phyloP scores from a whole-genome alignment of 1,140 invertebrate species.

The Telenomus remus region DNA sequence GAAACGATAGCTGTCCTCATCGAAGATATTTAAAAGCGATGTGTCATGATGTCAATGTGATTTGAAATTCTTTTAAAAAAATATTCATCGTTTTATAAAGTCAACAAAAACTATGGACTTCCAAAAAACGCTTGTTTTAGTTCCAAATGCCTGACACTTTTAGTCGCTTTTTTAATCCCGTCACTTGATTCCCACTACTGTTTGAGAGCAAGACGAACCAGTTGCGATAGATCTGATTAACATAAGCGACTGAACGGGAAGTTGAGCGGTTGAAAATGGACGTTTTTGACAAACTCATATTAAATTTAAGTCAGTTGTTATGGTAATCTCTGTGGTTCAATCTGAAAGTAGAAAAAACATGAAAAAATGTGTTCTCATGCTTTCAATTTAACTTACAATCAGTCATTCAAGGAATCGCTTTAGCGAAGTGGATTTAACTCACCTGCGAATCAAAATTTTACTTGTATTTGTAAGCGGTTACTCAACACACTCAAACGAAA shows the following conservation, averaged over 20 bases:
- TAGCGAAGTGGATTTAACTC: too few relatives aligned
- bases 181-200: slow-evolving; percentile 19
- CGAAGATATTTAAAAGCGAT: slow-evolving; percentile 1
- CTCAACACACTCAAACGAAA: too few relatives aligned
- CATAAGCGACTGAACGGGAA: slow-evolving; percentile 33
- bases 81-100: not conserved
- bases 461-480: too few relatives aligned
- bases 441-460: too few relatives aligned
- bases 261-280: slow-evolving; percentile 37
- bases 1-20: too few relatives aligned
- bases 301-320: slow-evolving; percentile 32
- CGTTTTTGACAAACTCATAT: slow-evolving; percentile 32
- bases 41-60: slow-evolving; percentile 3
- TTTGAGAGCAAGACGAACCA: slow-evolving; percentile 31
- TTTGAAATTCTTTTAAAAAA: slow-evolving; percentile 2
- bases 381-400: too few relatives aligned
- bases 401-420: too few relatives aligned
- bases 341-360: not conserved
- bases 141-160: slow-evolving; percentile 13
- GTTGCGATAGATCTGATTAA: slow-evolving; percentile 35
- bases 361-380: not conserved
- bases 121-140: slow-evolving; percentile 14
- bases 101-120: slow-evolving; percentile 7
- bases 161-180: slow-evolving; percentile 12
- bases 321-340: slow-evolving; percentile 14